Evolutionary conservation across 2,888 invertebrate genomes (phyloP), one percentile per base, ranked within the genome.

Genomic region (Endomychus coccineus): DNA sequence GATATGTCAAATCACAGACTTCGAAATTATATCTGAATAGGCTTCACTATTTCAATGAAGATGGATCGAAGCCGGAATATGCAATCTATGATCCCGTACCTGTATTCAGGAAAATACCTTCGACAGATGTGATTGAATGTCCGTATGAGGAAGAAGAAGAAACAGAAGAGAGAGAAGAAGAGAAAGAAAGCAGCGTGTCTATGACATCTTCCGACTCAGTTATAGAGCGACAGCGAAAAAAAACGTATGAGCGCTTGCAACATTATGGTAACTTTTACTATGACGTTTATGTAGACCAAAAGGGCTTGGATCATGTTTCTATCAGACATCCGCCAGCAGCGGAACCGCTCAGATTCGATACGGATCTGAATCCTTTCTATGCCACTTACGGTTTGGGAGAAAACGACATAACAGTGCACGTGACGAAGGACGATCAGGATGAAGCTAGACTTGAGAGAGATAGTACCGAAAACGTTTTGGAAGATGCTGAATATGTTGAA

Each of bases 1-100:
- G 36, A 14, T 19, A 31, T 4, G 17, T 19, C 17, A 24, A 27
- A 10, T n/a, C 21, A 1, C 24, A 37, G 19, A 27, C 30, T 9
- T 37, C 36, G 4, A 37, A 25, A 25, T 25, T 37, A 2, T 27
- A 37, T 17, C 27, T 37, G 6, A 13, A 32, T n/a, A 30, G 21
- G 3, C 21, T n/a, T 19, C 11, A 31, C 2, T 37, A 37, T 21
- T 10, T 19, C 10, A 9, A 11, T 6, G 24, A 16, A 13, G n/a
- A 23, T 13, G 10, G 21, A 10, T 16, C 17, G 3, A 10, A 4
- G 4, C 13, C n/a, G 5, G 13, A 11, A 21, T 4, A 11, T 3
- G 4, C 10, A 3, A 3, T 13, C 3, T 1, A 3, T 2, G 6
- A 11, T 4, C 25, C 25, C 3, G 21, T 31, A 12, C 36, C 36